Evolutionary conservation across 2,888 invertebrate species (phyloP), one percentile per base, ranked within the genome.

Genomic region (Gastracanthus pulcherrimus): DNA sequence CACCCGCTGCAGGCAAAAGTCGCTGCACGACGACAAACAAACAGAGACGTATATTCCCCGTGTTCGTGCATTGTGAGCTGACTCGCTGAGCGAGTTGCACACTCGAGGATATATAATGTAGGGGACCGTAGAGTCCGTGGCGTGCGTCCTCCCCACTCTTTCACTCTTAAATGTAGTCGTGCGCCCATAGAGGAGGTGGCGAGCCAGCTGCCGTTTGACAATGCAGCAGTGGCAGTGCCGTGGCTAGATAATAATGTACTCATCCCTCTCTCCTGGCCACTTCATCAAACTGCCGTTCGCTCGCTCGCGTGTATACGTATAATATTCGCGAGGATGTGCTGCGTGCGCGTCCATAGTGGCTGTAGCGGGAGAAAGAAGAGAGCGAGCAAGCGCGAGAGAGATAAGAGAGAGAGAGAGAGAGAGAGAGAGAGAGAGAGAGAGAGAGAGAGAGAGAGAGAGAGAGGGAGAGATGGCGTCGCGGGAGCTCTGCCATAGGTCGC

Each of bases 141-240:
- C n/a, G n/a, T n/a, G n/a, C n/a, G n/a, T n/a, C n/a, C n/a, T 16
- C 62, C 34, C 62, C 62, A 2, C 34, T 19, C 34, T 7, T n/a
- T 29, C 5, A 7, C 26, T 16, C 60, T 60, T 60, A 31, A 60
- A 60, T 60, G 31, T 31, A 60, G 60, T 60, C 60, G 62, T 19
- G 6, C 11, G 13, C n/a, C n/a, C n/a, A n/a, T n/a, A 31, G 64
- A 48, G 55, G 71, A 41, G 48, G 70, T 26, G 67, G 29, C 41
- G 41, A 80, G 85, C 86, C 90, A 90, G 90, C 89, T 90, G 89
- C 87, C 83, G 87, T 87, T 89, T 88, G 87, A 90, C 90, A 90
- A 89, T 89, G 86, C 87, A 87, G 88, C 82, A n/a, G n/a, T n/a
- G n/a, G n/a, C n/a, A n/a, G 82, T 85, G 72, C n/a, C 55, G 31